Percentiles rank a stretch among this genome's conserved stretches.
Conservation (phyloP, 1,140 invertebrate species). For the Ptiloglossa arizonensis region DNA sequence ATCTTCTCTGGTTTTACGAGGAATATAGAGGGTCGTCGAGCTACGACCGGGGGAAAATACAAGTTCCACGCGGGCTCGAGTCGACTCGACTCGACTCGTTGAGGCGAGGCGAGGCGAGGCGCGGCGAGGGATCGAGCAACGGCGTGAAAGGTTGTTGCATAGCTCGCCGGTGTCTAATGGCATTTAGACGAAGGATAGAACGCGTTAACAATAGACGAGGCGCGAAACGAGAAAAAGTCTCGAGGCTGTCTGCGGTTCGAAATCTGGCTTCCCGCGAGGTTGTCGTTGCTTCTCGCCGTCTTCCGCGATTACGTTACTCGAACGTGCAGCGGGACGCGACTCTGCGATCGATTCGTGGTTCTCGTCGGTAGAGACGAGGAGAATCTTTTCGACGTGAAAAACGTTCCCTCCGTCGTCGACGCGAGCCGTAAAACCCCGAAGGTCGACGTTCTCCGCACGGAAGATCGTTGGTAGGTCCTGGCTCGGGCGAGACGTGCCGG, state of each 20-base stretch:
- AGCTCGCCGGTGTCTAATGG: conserved; percentile 13
- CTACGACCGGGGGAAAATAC: conserved; percentile 19
- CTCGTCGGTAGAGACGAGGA: no score
- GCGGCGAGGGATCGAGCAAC: conserved; percentile 4
- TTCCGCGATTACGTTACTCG: background rate
- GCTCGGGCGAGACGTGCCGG: background rate
- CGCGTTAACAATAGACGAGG: conserved; percentile 16
- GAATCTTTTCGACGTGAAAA: background rate
- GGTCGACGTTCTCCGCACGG: background rate
- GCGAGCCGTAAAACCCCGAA: conserved; percentile 37
- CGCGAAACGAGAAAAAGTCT: background rate
- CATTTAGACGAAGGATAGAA: conserved; percentile 32
- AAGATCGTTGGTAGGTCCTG: conserved; percentile 20
- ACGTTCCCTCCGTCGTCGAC: background rate
- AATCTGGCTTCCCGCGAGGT: no score
- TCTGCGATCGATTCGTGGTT: conserved; percentile 39
- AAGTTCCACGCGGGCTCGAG: conserved; percentile 8
- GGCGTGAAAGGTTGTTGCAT: conserved; percentile 35
- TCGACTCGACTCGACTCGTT: no score
- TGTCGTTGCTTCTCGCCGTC: background rate
- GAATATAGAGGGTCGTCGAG: background rate
- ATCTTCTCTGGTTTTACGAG: background rate
- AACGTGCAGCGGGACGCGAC: background rate
- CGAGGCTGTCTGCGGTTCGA: background rate
- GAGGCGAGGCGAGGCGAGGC: no score